Conservation (phyloP, 2,113 vertebrate genomes). For the Pyrgilauda ruficollis region DNA sequence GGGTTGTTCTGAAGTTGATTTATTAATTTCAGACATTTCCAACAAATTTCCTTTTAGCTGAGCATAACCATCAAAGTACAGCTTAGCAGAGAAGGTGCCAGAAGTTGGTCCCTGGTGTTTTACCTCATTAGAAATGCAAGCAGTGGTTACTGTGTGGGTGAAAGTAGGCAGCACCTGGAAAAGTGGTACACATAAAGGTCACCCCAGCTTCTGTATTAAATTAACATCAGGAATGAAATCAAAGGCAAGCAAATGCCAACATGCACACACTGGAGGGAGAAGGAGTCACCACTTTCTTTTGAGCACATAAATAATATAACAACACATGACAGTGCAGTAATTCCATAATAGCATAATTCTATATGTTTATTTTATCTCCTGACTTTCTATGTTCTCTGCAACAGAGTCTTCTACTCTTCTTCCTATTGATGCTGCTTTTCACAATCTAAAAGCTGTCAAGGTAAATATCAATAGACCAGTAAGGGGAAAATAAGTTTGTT, state of each 20-base stretch:
- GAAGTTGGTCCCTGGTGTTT: background rate
- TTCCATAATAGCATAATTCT: background rate
- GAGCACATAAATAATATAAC: background rate
- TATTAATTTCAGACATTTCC: background rate
- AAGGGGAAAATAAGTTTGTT: background rate
- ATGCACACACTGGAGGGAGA: background rate
- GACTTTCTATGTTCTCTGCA: background rate
- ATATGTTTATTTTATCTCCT: background rate
- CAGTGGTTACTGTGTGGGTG: background rate
- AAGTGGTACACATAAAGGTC: constrained; percentile 5
- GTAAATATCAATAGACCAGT: background rate
- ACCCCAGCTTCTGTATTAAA: background rate
- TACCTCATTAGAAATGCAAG: background rate
- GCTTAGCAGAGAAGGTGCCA: background rate
- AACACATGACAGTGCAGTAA: background rate
- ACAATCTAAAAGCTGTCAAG: background rate
- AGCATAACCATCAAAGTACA: background rate
- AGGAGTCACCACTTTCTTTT: background rate
- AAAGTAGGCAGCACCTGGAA: background rate
- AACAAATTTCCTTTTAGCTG: background rate
- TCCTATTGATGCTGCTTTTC: background rate
- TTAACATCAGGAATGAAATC: constrained; percentile 13
- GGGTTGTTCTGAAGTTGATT: background rate
- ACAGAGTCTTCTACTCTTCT: background rate
- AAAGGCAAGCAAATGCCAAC: constrained; percentile 27